These are phyloP conservation scores for Drosophila kanapiae DNA, from an alignment of 1,140 invertebrate species.

Conservation along the genomic window DNA sequence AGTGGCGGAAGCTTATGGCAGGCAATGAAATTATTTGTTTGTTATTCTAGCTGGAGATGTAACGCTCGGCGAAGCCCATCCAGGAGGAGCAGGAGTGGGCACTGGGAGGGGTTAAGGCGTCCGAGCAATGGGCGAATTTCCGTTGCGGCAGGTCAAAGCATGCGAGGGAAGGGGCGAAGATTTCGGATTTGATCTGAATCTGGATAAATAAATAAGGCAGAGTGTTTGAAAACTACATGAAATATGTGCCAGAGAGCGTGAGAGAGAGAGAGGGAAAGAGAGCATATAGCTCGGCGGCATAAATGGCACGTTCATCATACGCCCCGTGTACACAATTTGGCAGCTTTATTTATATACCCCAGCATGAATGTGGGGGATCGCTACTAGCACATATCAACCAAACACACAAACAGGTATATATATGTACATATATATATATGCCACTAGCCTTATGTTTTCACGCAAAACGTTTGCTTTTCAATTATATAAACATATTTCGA, in stretches of 20 bases:
- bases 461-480: slow-evolving; percentile 72
- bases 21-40: slow-evolving; percentile 62
- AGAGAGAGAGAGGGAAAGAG: not conserved
- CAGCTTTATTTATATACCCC: slow-evolving; percentile 75
- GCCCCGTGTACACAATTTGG: slow-evolving; percentile 77
- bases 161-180: slow-evolving; percentile 8
- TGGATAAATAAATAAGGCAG: slow-evolving; percentile 57
- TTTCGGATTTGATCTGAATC: slow-evolving; percentile 13
- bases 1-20: slow-evolving; percentile 71
- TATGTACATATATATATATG: not conserved
- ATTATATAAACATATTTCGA: slow-evolving; percentile 83
- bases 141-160: slow-evolving; percentile 75
- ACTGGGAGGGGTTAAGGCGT: slow-evolving; percentile 3
- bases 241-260: slow-evolving; percentile 54
- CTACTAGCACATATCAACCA: slow-evolving; percentile 21
- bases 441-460: slow-evolving; percentile 69
- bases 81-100: not conserved
- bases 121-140: slow-evolving; percentile 42
- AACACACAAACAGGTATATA: not conserved
- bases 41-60: slow-evolving; percentile 26
- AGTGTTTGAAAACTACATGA: slow-evolving; percentile 69
- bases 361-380: slow-evolving; percentile 37
- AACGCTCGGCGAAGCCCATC: slow-evolving; percentile 16
- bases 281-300: slow-evolving; percentile 58
- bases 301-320: slow-evolving; percentile 83